These are phyloP conservation scores for Rhagium mordax DNA, from an alignment of 2,888 invertebrate genomes.

Conservation along the genomic window DNA sequence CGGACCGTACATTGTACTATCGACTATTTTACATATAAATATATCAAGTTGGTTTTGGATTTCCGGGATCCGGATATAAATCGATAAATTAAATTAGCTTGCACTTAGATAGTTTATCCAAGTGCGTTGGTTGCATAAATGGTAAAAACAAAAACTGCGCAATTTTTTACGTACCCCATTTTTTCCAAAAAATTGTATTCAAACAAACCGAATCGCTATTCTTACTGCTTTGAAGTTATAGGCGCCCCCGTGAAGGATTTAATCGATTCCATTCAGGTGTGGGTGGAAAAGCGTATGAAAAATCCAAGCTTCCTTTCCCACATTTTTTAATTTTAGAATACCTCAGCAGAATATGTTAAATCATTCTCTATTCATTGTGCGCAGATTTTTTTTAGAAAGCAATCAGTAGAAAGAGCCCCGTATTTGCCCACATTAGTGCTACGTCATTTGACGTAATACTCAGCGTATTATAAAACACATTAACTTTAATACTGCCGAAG, in stretches of 20 bases:
- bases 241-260: too few species aligned
- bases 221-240: too few species aligned
- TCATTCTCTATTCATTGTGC: neutral
- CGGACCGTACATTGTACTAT: conserved; percentile 18
- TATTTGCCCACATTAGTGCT: neutral
- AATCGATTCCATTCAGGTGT: too few species aligned
- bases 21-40: conserved; percentile 34
- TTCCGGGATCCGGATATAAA: conserved; percentile 17
- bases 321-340: neutral
- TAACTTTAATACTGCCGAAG: neutral
- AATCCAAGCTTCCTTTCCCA: neutral
- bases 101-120: conserved; percentile 4
- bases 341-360: neutral
- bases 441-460: neutral
- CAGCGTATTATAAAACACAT: neutral
- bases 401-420: neutral
- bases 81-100: conserved; percentile 24
- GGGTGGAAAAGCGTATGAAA: neutral
- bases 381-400: neutral
- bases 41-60: conserved; percentile 32
- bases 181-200: too few species aligned
- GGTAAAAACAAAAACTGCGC: neutral
- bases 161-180: too few species aligned
- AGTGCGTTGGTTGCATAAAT: neutral
- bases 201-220: too few species aligned